Base-by-base conservation (phyloP, 2,113 vertebrate species). In the Hoplias malabaricus region DNA sequence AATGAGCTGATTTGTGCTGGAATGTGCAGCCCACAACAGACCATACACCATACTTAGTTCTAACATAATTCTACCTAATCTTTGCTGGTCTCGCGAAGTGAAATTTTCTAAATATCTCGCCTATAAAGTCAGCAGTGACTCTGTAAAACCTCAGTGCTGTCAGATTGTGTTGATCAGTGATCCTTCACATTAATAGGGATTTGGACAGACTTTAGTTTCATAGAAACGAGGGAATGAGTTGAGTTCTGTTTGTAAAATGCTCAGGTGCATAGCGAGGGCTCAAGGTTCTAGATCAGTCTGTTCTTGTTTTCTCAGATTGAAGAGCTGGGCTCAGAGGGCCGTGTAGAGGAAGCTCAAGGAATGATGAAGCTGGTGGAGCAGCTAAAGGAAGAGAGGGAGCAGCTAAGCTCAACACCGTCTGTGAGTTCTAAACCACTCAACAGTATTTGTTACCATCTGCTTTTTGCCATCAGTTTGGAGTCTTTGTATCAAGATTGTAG, bases 321-420 rank as follows among this genome's bases (percentile, higher is more conserved):
- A 91, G 96, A 99, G 86, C 88, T 99, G 29, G 98, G 98, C 23
- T 96, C 96, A 19, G 97, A 99, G 90, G 98, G 98, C 23, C 95
- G 96, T 40, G 98, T 99, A 80, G 98, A 99, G 88, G 98, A 99
- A 84, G 98, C 98, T 78, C 98, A 99, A 87, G 97, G 98, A 80
- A 99, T 99, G 98, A 99, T 99, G 98, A 99, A 99, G 86, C 94
- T 99, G 43, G 98, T 99, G 82, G 98, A 99, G 90, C 97, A 99
- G 86, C 90, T 99, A 75, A 99, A 99, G 89, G 96, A 98, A 57
- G 98, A 99, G 69, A 88, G 98, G 80, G 98, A 99, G 76, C 89
- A 97, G 76, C 94, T 99, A 65, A 95, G 93, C 69, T 94, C 97
- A 65, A 96, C 92, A 56, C 97, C 96, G 70, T 99, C 98, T 36